Conservation (phyloP, 2,797 vertebrate species). For the Artibeus lituratus region DNA sequence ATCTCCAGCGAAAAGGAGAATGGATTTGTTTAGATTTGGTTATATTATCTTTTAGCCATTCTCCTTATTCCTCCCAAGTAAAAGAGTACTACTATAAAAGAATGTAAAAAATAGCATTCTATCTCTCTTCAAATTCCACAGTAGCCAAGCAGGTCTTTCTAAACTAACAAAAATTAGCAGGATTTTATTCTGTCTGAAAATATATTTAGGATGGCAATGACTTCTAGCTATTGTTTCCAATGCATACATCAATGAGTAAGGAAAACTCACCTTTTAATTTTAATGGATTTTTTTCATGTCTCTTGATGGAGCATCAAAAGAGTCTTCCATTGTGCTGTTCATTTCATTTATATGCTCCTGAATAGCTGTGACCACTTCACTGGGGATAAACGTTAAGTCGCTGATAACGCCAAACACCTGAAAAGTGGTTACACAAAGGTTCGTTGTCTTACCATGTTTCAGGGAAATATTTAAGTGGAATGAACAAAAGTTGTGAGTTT, state of each 20-base stretch:
- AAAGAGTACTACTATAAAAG: neutral
- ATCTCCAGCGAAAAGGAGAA: neutral
- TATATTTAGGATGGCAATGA: neutral
- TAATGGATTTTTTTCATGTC: constrained; percentile 80
- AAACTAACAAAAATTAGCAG: neutral
- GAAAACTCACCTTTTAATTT: constrained; percentile 17
- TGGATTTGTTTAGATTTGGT: neutral
- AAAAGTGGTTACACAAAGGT: constrained; percentile 54
- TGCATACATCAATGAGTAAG: neutral
- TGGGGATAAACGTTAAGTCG: constrained; percentile 63
- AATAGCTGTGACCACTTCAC: constrained; percentile 53
- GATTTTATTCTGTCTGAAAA: neutral
- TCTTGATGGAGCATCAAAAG: constrained; percentile 68
- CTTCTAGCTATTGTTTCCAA: neutral
- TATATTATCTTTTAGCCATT: neutral
- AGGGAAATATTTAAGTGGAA: neutral
- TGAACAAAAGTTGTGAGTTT: neutral
- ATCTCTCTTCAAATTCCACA: neutral
- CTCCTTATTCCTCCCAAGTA: neutral
- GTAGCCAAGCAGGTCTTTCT: neutral
- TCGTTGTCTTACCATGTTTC: neutral
- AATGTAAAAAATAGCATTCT: neutral
- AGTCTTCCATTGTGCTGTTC: constrained; percentile 6
- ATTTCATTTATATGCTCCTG: constrained; percentile 61
- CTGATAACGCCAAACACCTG: constrained; percentile 88